Evolutionary conservation across 1,140 invertebrate species (phyloP).

Genomic region (Drosophila leontia): DNA sequence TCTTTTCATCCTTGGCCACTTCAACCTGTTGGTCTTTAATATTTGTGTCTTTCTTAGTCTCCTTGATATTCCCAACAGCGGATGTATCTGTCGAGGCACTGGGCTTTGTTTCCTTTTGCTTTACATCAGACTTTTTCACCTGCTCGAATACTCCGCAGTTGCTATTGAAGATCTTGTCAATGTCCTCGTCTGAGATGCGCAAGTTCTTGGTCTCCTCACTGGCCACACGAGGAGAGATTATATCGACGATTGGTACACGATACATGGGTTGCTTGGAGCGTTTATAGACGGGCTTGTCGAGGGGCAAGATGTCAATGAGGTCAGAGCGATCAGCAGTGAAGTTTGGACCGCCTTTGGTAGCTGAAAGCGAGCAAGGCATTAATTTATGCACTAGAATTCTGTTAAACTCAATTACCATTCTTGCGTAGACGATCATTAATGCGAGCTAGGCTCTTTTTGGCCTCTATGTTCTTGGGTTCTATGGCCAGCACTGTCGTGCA

Average conservation of each 20-base stretch:
- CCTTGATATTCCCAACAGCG: slow-evolving; percentile 9
- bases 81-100: background rate
- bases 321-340: slow-evolving; percentile 84
- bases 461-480: slow-evolving; percentile 77
- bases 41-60: slow-evolving; percentile 3
- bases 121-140: slow-evolving; percentile 38
- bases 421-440: slow-evolving; percentile 69
- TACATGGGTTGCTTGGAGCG: slow-evolving; percentile 87
- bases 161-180: slow-evolving; percentile 82
- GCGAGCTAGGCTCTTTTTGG: slow-evolving; percentile 69
- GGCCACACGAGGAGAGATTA: slow-evolving; percentile 79
- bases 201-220: slow-evolving; percentile 53
- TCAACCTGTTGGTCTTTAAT: background rate
- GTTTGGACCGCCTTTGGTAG: slow-evolving; percentile 77
- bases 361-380: slow-evolving; percentile 31
- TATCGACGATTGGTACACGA: slow-evolving; percentile 86
- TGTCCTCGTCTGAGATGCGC: slow-evolving; percentile 80
- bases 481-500: slow-evolving; percentile 75
- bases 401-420: slow-evolving; percentile 41
- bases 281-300: slow-evolving; percentile 88
- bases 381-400: background rate
- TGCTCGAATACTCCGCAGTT: slow-evolving; percentile 73
- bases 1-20: slow-evolving; percentile 50
- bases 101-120: slow-evolving; percentile 2
- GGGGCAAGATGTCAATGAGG: slow-evolving; percentile 86